Evolutionary conservation across 2,888 invertebrate species (phyloP).

Genomic region (Stomorhina lunata): DNA sequence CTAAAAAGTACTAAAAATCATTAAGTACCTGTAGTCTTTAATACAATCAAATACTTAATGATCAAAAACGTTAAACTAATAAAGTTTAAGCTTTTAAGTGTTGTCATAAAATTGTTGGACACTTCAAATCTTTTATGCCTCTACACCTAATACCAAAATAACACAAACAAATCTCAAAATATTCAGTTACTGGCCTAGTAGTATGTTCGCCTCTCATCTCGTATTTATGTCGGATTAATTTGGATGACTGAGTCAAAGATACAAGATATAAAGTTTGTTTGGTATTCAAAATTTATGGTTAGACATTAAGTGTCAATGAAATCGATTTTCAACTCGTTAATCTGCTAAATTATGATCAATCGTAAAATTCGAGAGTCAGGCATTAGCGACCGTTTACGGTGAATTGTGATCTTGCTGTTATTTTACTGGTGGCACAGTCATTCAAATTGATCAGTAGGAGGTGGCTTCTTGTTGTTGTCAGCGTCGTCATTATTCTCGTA

Average conservation of each 20-base stretch:
- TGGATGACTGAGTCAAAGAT: background rate
- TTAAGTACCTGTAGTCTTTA: too few species aligned
- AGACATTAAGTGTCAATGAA: conserved; percentile 75
- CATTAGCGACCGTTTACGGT: too few species aligned
- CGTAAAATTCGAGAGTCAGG: conserved; percentile 59
- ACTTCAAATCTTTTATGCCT: conserved; percentile 39
- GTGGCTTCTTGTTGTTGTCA: conserved; percentile 15
- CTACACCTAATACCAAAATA: too few species aligned
- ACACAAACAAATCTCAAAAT: conserved; percentile 25
- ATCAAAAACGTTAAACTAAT: conserved; percentile 31
- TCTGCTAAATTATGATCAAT: conserved; percentile 74
- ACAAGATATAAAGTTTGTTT: conserved; percentile 45
- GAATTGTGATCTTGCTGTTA: background rate
- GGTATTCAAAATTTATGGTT: conserved; percentile 63
- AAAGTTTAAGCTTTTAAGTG: conserved; percentile 58
- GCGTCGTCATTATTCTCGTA: conserved; percentile 20
- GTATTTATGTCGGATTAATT: conserved; percentile 19
- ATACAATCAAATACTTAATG: conserved; percentile 18
- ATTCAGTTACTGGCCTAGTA: conserved; percentile 7
- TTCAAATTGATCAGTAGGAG: conserved; percentile 43
- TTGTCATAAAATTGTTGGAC: conserved; percentile 46
- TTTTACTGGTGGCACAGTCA: conserved; percentile 19
- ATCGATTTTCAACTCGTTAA: conserved; percentile 78
- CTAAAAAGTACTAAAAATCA: too few species aligned
- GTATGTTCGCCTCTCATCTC: background rate